Conservation (phyloP, 2,797 vertebrate genomes). For the Sebastes diaconus region DNA sequence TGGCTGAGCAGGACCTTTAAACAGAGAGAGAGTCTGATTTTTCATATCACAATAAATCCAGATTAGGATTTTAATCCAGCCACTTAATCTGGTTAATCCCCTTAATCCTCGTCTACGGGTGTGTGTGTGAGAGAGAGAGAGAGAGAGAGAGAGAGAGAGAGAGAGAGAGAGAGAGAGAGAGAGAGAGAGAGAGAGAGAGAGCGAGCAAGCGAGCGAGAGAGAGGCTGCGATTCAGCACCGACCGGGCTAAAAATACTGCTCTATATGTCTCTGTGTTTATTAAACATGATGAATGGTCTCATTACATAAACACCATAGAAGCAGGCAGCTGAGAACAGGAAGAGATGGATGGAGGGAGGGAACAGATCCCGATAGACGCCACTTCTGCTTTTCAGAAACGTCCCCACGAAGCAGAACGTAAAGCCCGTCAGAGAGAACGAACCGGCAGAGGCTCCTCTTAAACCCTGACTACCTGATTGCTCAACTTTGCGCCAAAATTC, state of each 20-base stretch:
- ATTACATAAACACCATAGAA: slow-evolving; percentile 55
- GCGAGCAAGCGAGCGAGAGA: too few species aligned
- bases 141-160: too few species aligned
- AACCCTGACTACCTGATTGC: too few species aligned
- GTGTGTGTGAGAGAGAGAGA: slow-evolving; percentile 4
- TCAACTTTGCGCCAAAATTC: too few species aligned
- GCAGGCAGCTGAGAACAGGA: slow-evolving; percentile 34
- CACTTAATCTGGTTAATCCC: slow-evolving; percentile 66
- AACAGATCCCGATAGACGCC: neutral
- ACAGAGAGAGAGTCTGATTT: slow-evolving; percentile 52
- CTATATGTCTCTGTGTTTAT: slow-evolving; percentile 62
- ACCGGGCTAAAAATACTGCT: slow-evolving; percentile 55
- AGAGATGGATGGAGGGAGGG: slow-evolving; percentile 12
- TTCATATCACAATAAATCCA: slow-evolving; percentile 64
- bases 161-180: neutral
- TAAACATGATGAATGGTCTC: slow-evolving; percentile 59
- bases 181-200: neutral
- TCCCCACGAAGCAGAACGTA: neutral
- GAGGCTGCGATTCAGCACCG: neutral
- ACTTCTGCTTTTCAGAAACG: neutral
- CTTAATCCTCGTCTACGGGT: slow-evolving; percentile 49
- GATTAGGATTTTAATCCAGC: slow-evolving; percentile 73
- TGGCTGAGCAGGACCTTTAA: slow-evolving; percentile 32
- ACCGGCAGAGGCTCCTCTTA: too few species aligned
- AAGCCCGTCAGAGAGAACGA: too few species aligned